phyloP scores from a whole-genome alignment of 2,113 vertebrate genomes.

The Telmatochromis sp. region DNA sequence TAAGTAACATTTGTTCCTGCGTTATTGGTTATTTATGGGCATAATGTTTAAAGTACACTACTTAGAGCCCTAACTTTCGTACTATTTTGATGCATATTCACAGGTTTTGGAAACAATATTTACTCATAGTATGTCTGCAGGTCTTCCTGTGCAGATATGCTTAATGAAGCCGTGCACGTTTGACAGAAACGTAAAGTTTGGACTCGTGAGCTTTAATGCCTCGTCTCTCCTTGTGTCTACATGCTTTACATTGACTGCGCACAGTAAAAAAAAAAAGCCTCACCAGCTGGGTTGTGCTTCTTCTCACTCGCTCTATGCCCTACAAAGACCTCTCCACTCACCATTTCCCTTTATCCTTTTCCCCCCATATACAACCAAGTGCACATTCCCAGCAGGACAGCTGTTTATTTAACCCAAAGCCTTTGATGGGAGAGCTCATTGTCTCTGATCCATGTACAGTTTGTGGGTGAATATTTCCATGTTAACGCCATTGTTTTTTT shows the following conservation, averaged over 20 bases:
- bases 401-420: slow-evolving; percentile 40
- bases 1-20: not conserved
- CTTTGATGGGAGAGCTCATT: slow-evolving; percentile 32
- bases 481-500: slow-evolving; percentile 36
- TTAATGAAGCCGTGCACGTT: not conserved
- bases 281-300: not conserved
- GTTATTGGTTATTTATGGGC: not conserved
- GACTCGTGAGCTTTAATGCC: not conserved
- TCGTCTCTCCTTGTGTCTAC: not conserved
- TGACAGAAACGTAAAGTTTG: not conserved
- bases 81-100: not conserved
- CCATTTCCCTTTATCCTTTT: not conserved
- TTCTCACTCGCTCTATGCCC: not conserved
- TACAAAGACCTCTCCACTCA: not conserved
- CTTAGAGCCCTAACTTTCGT: not conserved
- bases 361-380: not conserved
- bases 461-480: slow-evolving; percentile 10
- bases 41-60: not conserved
- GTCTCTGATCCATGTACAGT: slow-evolving; percentile 14
- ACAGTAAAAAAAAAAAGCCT: not conserved
- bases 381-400: slow-evolving; percentile 8
- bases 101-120: not conserved
- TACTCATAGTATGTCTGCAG: not conserved
- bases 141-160: not conserved
- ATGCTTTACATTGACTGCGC: not conserved